phyloP scores from a whole-genome alignment of 2,797 vertebrate species.

The Danio aesculapii region DNA sequence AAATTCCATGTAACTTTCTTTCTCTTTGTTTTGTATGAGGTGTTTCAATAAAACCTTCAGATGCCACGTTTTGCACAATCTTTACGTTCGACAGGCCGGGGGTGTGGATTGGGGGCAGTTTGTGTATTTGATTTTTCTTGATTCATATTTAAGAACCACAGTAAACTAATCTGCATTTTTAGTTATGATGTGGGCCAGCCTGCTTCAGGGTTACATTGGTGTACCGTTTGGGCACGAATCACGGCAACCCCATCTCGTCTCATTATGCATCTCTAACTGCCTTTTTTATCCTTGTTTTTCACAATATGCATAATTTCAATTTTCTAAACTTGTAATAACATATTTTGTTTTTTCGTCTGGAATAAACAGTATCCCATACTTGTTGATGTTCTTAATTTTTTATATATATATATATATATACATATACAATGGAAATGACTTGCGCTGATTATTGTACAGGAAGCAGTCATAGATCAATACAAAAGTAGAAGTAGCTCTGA shows the following conservation, averaged over 20 bases:
- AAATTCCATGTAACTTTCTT: slow-evolving; percentile 76
- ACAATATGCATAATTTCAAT: slow-evolving; percentile 50
- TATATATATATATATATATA: too few species aligned
- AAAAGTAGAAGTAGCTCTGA: too few species aligned
- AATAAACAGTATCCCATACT: slow-evolving; percentile 54
- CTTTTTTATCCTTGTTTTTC: slow-evolving; percentile 46
- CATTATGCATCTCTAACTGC: slow-evolving; percentile 44
- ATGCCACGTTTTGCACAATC: slow-evolving; percentile 68
- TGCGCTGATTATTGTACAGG: background rate
- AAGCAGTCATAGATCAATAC: background rate
- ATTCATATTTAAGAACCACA: slow-evolving; percentile 18
- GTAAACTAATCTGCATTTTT: slow-evolving; percentile 33
- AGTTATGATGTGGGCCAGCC: slow-evolving; percentile 36
- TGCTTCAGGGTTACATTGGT: slow-evolving; percentile 20
- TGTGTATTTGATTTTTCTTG: slow-evolving; percentile 5
- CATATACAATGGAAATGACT: background rate
- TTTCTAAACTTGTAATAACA: slow-evolving; percentile 56
- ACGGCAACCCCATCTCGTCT: slow-evolving; percentile 22
- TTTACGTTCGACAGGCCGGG: slow-evolving; percentile 57
- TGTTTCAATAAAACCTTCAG: slow-evolving; percentile 81
- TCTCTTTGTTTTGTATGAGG: slow-evolving; percentile 78
- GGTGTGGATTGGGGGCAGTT: slow-evolving; percentile 40
- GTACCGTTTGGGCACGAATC: slow-evolving; percentile 22
- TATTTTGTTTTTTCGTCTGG: slow-evolving; percentile 45
- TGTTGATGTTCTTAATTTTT: background rate